These are phyloP conservation scores for Drosophila tropicalis DNA, from an alignment of 1,140 invertebrate species.

Conservation along the genomic window DNA sequence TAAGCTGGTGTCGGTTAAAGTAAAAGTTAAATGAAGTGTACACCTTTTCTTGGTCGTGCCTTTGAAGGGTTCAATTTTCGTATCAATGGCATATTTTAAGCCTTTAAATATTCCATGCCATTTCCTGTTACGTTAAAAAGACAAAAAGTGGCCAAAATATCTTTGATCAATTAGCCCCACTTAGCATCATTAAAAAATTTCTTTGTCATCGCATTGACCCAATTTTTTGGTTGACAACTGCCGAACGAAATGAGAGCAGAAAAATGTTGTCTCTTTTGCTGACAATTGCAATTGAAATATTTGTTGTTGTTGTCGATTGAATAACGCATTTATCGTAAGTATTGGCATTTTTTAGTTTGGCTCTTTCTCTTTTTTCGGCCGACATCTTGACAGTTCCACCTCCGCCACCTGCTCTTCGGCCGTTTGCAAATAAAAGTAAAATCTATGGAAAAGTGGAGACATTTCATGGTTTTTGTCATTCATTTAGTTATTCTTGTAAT, in stretches of 20 bases:
- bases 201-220: conserved; percentile 16
- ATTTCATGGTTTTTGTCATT: conserved; percentile 1
- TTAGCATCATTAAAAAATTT: conserved; percentile 20
- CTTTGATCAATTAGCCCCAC: conserved; percentile 4
- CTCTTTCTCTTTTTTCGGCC: not conserved
- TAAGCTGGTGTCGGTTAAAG: not conserved
- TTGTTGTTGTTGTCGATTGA: not conserved
- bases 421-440: conserved; percentile 24
- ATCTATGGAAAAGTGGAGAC: conserved; percentile 49
- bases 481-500: conserved; percentile 32
- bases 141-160: not conserved
- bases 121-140: conserved; percentile 49
- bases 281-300: conserved; percentile 56
- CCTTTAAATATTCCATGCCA: conserved; percentile 44
- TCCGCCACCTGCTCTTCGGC: not conserved
- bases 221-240: conserved; percentile 11
- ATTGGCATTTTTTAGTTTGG: not conserved
- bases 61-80: too few species aligned
- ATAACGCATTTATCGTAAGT: conserved; percentile 5
- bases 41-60: too few species aligned
- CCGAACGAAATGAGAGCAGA: conserved; percentile 18
- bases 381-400: not conserved
- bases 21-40: not conserved
- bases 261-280: conserved; percentile 36
- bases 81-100: not conserved